phyloP scores from a whole-genome alignment of 2,113 vertebrate species.

The Saguinus imperator region DNA sequence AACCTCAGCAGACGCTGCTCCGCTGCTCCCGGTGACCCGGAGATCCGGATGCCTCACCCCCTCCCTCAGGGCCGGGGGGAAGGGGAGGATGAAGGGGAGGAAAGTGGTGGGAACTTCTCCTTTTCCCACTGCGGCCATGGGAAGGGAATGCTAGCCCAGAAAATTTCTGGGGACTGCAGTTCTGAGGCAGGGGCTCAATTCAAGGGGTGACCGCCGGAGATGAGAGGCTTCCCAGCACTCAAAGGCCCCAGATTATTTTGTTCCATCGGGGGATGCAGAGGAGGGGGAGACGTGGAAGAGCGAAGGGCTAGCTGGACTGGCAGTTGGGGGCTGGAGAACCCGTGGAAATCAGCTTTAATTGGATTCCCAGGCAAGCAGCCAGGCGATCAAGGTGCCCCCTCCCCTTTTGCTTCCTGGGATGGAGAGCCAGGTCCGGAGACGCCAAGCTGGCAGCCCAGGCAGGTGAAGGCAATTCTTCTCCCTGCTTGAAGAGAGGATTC shows the following conservation, averaged over 20 bases:
- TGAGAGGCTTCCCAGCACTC: neutral
- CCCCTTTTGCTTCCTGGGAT: constrained; percentile 29
- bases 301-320: constrained; percentile 63
- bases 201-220: neutral
- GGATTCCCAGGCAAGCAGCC: constrained; percentile 74
- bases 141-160: neutral
- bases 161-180: constrained; percentile 11
- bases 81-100: neutral
- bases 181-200: neutral
- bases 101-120: constrained; percentile 28
- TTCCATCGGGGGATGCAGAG: neutral
- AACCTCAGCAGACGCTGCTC: constrained; percentile 57
- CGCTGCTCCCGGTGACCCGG: neutral
- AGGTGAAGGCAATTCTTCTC: neutral
- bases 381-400: constrained; percentile 75
- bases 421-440: neutral
- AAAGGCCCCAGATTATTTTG: neutral
- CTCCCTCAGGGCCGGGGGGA: neutral
- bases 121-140: neutral
- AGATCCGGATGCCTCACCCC: constrained; percentile 21
- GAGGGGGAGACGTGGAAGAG: neutral
- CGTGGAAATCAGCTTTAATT: constrained; percentile 81
- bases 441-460: neutral
- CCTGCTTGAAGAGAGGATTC: neutral
- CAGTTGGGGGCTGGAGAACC: constrained; percentile 63